phyloP scores from a whole-genome alignment of 2,888 invertebrate species.

The Philhelius pedissequus region DNA sequence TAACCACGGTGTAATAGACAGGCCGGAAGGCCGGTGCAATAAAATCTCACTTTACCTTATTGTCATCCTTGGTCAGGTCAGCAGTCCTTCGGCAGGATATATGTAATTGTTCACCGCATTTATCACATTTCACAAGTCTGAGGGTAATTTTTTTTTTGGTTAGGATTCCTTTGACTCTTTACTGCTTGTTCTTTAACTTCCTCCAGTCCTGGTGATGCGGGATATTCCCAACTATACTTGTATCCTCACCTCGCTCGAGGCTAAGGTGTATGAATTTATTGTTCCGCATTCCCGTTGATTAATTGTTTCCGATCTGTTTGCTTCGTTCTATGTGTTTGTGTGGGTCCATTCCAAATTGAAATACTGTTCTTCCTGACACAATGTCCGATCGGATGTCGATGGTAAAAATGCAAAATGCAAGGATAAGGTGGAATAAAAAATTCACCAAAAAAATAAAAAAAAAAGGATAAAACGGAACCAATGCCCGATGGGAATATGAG shows the following conservation, averaged over 20 bases:
- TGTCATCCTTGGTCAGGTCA: slow-evolving; percentile 29
- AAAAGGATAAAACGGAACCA: slow-evolving; percentile 12
- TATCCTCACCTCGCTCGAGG: slow-evolving; percentile 23
- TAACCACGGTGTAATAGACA: slow-evolving; percentile 37
- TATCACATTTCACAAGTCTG: slow-evolving; percentile 60
- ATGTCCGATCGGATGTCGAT: slow-evolving; percentile 63
- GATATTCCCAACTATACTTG: neutral
- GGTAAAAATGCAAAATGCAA: slow-evolving; percentile 33
- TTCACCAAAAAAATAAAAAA: slow-evolving; percentile 7
- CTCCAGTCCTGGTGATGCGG: neutral
- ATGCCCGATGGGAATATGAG: slow-evolving; percentile 48
- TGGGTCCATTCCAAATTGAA: slow-evolving; percentile 49
- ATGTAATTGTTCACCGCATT: slow-evolving; percentile 64
- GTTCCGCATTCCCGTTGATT: slow-evolving; percentile 63
- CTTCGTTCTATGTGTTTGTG: neutral
- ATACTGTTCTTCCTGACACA: slow-evolving; percentile 60
- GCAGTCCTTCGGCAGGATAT: slow-evolving; percentile 19
- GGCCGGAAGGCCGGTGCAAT: slow-evolving; percentile 56
- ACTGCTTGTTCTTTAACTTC: slow-evolving; percentile 20
- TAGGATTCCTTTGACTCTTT: neutral
- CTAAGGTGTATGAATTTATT: slow-evolving; percentile 59
- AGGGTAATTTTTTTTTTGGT: slow-evolving; percentile 18
- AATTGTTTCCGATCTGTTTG: slow-evolving; percentile 63
- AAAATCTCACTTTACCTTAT: slow-evolving; percentile 66
- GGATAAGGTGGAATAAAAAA: slow-evolving; percentile 10